phyloP scores from a whole-genome alignment of 2,113 vertebrate genomes.

The Alces alces region DNA sequence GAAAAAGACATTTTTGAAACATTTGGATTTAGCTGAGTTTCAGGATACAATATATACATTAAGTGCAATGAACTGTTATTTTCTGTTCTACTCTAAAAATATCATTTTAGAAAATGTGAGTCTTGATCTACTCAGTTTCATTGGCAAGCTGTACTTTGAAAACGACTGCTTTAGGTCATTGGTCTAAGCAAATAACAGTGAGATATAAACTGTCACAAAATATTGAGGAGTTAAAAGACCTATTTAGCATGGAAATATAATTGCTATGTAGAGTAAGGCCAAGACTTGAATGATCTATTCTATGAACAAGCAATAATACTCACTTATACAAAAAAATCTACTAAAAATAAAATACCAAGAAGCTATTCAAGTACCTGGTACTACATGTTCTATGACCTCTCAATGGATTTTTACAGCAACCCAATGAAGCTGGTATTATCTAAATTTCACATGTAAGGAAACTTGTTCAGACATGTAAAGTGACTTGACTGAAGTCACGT shows the following conservation, averaged over 20 bases:
- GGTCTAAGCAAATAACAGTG: not conserved
- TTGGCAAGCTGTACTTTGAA: not conserved
- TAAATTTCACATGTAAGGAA: not conserved
- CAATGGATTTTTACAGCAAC: not conserved
- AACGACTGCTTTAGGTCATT: not conserved
- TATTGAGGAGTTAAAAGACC: not conserved
- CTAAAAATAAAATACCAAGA: not conserved
- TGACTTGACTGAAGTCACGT: not conserved
- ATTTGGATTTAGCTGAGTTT: slow-evolving; percentile 8
- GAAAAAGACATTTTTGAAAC: not conserved
- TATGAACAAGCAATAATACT: not conserved
- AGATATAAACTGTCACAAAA: slow-evolving; percentile 34
- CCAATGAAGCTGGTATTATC: not conserved
- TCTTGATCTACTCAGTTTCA: not conserved
- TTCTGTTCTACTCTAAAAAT: not conserved
- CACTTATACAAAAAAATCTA: not conserved
- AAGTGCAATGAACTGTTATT: not conserved
- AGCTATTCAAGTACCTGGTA: not conserved
- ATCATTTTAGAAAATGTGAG: not conserved
- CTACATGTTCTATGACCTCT: not conserved
- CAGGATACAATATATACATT: not conserved
- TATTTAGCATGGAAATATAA: not conserved
- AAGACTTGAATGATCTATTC: not conserved
- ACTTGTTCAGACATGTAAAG: not conserved
- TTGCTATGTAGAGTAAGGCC: not conserved